Percentiles rank a stretch among this genome's conserved stretches.
These are phyloP conservation scores for Epinotia demarniana DNA, from an alignment of 2,888 invertebrate species.

Conservation along the genomic window DNA sequence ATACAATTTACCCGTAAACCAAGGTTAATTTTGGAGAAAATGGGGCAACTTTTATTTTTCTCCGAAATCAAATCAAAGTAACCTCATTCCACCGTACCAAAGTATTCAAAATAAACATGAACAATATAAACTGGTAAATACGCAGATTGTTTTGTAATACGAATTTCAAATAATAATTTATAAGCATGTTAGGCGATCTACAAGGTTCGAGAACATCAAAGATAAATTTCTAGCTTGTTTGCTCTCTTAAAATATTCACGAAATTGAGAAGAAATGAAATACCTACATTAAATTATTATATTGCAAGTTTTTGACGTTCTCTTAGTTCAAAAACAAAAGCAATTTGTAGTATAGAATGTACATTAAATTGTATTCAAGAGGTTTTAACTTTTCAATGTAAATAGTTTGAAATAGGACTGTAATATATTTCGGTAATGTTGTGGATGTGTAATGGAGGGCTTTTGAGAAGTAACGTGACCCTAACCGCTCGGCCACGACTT, in stretches of 20 bases:
- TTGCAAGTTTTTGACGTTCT: slow-evolving; percentile 3
- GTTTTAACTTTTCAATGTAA: not conserved
- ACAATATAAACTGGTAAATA: not conserved
- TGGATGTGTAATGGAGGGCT: not conserved
- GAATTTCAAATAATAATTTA: not conserved
- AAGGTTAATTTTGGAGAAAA: no score
- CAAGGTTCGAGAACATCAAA: slow-evolving; percentile 12
- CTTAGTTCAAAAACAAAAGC: slow-evolving; percentile 2
- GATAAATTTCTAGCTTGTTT: slow-evolving; percentile 9
- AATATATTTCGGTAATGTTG: not conserved
- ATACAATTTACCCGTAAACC: no score
- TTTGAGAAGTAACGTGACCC: not conserved
- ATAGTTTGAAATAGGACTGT: not conserved
- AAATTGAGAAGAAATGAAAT: slow-evolving; percentile 13
- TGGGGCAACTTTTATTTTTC: no score
- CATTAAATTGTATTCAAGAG: not conserved
- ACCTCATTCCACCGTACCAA: not conserved
- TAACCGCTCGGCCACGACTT: no score
- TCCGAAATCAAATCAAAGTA: no score
- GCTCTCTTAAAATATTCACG: slow-evolving; percentile 4
- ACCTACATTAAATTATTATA: slow-evolving; percentile 15
- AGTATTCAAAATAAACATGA: no score
- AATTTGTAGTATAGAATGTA: not conserved
- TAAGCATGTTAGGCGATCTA: slow-evolving; percentile 8
- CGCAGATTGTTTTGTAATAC: not conserved